Evolutionary conservation across 2,797 vertebrate species (phyloP).

Genomic region (Rhinoraja longicauda): DNA sequence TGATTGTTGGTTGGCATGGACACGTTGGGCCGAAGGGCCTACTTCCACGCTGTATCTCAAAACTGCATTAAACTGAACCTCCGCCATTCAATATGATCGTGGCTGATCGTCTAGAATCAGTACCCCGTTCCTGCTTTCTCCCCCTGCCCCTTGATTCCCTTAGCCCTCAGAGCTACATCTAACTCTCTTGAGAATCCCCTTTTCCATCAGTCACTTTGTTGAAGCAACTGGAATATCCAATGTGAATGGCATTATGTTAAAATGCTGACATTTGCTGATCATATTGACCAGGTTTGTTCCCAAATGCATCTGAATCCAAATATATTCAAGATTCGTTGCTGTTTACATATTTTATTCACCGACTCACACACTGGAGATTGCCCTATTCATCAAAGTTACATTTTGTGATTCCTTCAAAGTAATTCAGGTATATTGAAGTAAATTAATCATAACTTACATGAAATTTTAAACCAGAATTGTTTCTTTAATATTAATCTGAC

Average conservation of each 20-base stretch:
- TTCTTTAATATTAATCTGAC: slow-evolving; percentile 9
- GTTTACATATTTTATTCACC: neutral
- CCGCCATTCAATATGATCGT: no score
- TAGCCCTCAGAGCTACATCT: no score
- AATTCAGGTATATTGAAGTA: neutral
- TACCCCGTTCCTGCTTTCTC: no score
- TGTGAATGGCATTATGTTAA: neutral
- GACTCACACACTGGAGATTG: neutral
- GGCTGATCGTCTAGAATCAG: no score
- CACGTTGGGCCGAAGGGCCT: no score
- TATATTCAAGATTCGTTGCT: neutral
- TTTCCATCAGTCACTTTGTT: no score
- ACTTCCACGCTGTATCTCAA: no score
- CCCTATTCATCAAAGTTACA: neutral
- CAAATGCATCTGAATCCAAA: neutral
- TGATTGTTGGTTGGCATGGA: no score
- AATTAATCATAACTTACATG: slow-evolving; percentile 10
- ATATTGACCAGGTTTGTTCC: neutral
- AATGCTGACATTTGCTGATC: neutral
- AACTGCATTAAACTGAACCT: no score
- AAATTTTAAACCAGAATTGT: neutral
- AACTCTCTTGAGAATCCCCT: no score
- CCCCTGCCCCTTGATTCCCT: no score
- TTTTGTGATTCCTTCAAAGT: neutral
- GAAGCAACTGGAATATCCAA: neutral